A percentile compares a stretch with the other conserved stretches of the same genome.
These are phyloP conservation scores for Sebastes miniatus DNA, from an alignment of 2,797 vertebrate species.

Conservation along the genomic window DNA sequence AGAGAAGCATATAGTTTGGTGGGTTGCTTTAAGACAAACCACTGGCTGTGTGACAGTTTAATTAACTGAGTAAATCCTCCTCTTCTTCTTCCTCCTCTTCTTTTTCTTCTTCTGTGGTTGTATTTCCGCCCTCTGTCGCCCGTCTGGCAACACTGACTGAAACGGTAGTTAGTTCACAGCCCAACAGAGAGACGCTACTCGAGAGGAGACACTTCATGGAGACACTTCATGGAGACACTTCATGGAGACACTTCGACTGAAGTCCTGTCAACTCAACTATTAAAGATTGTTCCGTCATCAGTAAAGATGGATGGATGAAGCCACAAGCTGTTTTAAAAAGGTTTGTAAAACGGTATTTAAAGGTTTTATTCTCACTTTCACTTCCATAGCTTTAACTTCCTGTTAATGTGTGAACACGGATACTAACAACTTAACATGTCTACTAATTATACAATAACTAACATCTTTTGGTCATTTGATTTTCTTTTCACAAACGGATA, in stretches of 20 bases:
- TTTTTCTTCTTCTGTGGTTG: no score
- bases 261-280: not conserved
- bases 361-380: not conserved
- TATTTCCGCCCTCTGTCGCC: no score
- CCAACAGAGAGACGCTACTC: no score
- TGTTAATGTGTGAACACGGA: not conserved
- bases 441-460: not conserved
- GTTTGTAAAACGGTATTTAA: not conserved
- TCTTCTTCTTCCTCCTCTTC: no score
- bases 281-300: not conserved
- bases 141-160: no score
- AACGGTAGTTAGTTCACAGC: no score
- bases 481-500: no score
- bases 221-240: not conserved
- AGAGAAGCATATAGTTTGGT: no score
- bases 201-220: not conserved
- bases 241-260: not conserved
- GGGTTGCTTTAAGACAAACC: no score
- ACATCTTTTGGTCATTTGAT: not conserved
- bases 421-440: no score
- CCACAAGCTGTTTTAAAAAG: not conserved
- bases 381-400: not conserved
- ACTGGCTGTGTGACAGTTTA: no score
- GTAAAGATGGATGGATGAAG: not conserved
- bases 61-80: no score